A percentile compares a stretch with the other conserved stretches of the same genome.
These are phyloP conservation scores for Phyllotreta striolata DNA, from an alignment of 2,888 invertebrate genomes.

Conservation along the genomic window DNA sequence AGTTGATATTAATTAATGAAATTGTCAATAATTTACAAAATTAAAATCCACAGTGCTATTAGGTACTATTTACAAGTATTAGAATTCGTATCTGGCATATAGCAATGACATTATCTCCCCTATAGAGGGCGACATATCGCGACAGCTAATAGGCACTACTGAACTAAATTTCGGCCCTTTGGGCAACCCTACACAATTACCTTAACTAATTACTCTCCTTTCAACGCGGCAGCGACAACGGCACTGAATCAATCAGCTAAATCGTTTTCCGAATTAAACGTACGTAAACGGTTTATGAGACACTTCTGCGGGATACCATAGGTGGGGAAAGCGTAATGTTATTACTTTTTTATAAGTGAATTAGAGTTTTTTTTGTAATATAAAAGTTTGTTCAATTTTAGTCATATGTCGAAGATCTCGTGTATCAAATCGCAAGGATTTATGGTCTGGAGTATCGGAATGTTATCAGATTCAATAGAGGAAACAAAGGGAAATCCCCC, in stretches of 20 bases:
- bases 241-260: conserved; percentile 21
- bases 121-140: conserved; percentile 25
- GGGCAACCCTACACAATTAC: conserved; percentile 24
- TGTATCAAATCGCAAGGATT: conserved; percentile 44
- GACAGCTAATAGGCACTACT: conserved; percentile 29
- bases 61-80: too few relatives aligned
- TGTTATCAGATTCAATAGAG: conserved; percentile 53
- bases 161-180: conserved; percentile 25
- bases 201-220: conserved; percentile 28
- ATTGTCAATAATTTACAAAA: too few relatives aligned
- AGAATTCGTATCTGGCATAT: conserved; percentile 2
- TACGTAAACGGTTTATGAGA: conserved; percentile 21
- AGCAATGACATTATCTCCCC: conserved; percentile 10
- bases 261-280: conserved; percentile 25
- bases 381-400: conserved; percentile 5
- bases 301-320: conserved; percentile 13
- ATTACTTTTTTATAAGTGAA: neutral
- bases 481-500: conserved; percentile 53
- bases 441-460: conserved; percentile 46
- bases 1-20: too few relatives aligned
- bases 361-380: neutral
- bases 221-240: conserved; percentile 14
- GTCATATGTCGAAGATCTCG: conserved; percentile 38
- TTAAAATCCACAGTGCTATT: too few relatives aligned
- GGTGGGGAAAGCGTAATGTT: conserved; percentile 9